Conservation (phyloP, 1,140 invertebrate genomes). For the Panagrolaimus sp. region DNA sequence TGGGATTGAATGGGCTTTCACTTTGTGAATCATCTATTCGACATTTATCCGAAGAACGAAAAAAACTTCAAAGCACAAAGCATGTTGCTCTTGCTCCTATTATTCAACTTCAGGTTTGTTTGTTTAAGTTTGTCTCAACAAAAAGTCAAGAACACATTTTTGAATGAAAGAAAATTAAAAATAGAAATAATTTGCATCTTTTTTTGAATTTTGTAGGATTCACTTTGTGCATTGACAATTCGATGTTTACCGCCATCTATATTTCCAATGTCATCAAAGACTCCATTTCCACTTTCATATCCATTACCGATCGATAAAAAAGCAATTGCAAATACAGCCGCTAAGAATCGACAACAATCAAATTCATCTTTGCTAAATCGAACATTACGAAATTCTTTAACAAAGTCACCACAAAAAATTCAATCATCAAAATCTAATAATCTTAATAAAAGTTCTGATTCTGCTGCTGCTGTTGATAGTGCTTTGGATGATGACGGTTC, state of each 20-base stretch:
- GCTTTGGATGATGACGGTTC: constrained; percentile 11
- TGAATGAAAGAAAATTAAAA: constrained; percentile 25
- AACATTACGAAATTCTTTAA: neutral
- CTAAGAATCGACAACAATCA: neutral
- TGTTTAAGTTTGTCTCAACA: neutral
- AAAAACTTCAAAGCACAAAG: constrained; percentile 11
- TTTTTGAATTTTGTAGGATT: constrained; percentile 42
- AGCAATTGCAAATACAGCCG: neutral
- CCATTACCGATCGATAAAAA: constrained; percentile 24
- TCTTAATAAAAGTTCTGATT: constrained; percentile 6
- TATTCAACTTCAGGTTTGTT: neutral
- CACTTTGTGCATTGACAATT: constrained; percentile 46
- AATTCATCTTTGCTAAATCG: neutral
- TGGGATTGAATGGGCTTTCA: constrained; percentile 19
- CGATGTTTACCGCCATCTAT: constrained; percentile 38
- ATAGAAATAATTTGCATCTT: neutral
- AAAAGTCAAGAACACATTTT: constrained; percentile 15
- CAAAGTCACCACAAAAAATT: constrained; percentile 4
- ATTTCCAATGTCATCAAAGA: constrained; percentile 35
- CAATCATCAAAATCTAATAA: constrained; percentile 14
- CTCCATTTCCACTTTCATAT: constrained; percentile 37
- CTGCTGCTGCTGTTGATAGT: neutral
- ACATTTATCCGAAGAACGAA: constrained; percentile 25
- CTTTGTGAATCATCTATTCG: constrained; percentile 34
- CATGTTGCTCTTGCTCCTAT: neutral